Percentiles rank a stretch among this genome's conserved stretches.
Evolutionary conservation across 1,140 invertebrate species (phyloP).

Genomic region (Trinorchestia longiramus): DNA sequence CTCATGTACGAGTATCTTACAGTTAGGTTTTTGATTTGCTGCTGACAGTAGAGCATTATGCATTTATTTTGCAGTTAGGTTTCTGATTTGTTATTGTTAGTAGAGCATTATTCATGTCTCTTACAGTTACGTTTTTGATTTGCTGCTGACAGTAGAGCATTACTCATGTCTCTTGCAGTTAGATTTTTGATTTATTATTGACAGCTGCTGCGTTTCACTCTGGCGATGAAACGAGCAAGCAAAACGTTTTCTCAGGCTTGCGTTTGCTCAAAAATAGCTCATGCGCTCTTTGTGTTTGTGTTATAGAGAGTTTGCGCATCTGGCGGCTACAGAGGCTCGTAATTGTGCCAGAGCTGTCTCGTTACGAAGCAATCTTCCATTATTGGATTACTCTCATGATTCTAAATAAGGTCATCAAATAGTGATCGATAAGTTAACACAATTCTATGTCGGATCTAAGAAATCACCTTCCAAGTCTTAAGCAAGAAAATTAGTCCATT

Average conservation of each 20-base stretch:
- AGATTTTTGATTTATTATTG: too few species aligned
- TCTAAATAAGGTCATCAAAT: not conserved
- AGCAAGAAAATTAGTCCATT: not conserved
- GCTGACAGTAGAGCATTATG: too few species aligned
- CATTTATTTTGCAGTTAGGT: too few species aligned
- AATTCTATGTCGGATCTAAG: not conserved
- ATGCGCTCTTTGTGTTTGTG: not conserved
- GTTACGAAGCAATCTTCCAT: not conserved
- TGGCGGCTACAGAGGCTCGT: not conserved
- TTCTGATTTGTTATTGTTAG: too few species aligned
- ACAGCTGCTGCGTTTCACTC: not conserved
- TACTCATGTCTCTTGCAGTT: too few species aligned
- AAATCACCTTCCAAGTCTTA: not conserved
- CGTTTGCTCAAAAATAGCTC: not conserved
- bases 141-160: too few species aligned
- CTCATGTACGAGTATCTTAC: too few species aligned
- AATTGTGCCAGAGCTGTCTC: not conserved
- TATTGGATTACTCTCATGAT: not conserved
- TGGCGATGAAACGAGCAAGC: not conserved
- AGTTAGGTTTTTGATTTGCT: too few species aligned
- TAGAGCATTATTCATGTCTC: too few species aligned
- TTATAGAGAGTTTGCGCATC: not conserved
- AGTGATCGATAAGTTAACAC: not conserved
- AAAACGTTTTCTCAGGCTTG: not conserved
- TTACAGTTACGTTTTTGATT: too few species aligned